Evolutionary conservation across 2,888 invertebrate species (phyloP), one percentile per base, ranked within the genome.

Genomic region (Leptodirus hochenwartii): DNA sequence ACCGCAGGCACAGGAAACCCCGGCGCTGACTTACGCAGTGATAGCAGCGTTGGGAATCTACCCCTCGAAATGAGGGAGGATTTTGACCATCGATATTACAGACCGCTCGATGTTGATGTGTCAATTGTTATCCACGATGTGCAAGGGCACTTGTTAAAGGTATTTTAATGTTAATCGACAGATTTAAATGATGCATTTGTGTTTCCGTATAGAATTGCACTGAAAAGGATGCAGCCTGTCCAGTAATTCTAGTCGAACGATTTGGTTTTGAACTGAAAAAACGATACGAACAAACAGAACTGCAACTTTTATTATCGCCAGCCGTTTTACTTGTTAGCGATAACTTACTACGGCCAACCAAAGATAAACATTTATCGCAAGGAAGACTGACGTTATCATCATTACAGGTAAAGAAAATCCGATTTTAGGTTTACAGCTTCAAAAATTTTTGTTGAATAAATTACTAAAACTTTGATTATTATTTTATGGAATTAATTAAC

Each of bases 201-300:
- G 29, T 36, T 29, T 29, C 32, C 32, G 52, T 52, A 23, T 43
- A 67, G 66, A 88, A 87, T 54, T 93, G 91, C 50, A 80, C 75
- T 41, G 79, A 81, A 36, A 75, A 70, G 41, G 90, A 90, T 56
- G 82, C 88, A 1, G 81, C 90, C 0, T 93, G 93, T 52, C 95
- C 90, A 0, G 75, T 84, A 4, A 69, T 88, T 35, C 54, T 85
- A 12, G 69, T 88, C 25, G 93, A 95, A 56, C 66, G 91, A 37
- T 73, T 98, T 39, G 90, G 88, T 2, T 93, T 98, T 53, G 98
- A 98, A 64, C 81, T 98, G 84, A 84, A 87, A 50, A 98, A 96
- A 53, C 69, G 74, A 12, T 95, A 80, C 51, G 69, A 70, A 35
- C 93, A 95, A 54, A 95, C 91, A 0, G 77, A 81, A 44, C 61